A percentile compares a stretch with the other conserved stretches of the same genome.
These are phyloP conservation scores for Drosophila glabriapex DNA, from an alignment of 2,888 invertebrate genomes.

Conservation along the genomic window DNA sequence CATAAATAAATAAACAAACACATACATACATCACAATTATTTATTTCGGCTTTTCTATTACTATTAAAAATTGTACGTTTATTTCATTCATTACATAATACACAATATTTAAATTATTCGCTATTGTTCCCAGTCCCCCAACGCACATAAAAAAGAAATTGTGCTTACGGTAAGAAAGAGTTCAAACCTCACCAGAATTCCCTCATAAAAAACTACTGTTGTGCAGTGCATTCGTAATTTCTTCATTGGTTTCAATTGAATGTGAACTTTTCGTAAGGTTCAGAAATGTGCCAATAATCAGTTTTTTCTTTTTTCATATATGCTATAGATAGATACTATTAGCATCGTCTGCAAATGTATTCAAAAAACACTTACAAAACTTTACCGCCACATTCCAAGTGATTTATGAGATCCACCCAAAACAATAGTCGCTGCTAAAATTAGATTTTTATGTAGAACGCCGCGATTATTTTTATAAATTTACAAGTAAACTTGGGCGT, in stretches of 20 bases:
- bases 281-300: slow-evolving; percentile 2
- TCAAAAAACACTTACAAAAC: slow-evolving; percentile 12
- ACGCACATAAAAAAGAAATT: neutral
- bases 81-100: slow-evolving; percentile 12
- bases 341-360: slow-evolving; percentile 18
- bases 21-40: neutral
- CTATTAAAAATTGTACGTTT: neutral
- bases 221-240: slow-evolving; percentile 57
- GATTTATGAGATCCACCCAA: slow-evolving; percentile 45
- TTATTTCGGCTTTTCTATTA: neutral
- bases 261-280: slow-evolving; percentile 38
- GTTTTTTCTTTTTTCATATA: neutral
- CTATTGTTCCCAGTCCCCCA: neutral
- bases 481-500: neutral
- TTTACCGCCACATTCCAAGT: slow-evolving; percentile 29
- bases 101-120: slow-evolving; percentile 9
- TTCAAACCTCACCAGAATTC: slow-evolving; percentile 87
- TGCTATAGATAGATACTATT: neutral
- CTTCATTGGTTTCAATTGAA: slow-evolving; percentile 74
- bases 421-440: slow-evolving; percentile 46
- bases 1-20: neutral
- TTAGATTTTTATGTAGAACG: slow-evolving; percentile 37
- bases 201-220: slow-evolving; percentile 55
- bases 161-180: slow-evolving; percentile 82
- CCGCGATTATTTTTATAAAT: neutral